Evolutionary conservation across 2,113 vertebrate species (phyloP), one percentile per base, ranked within the genome.

Genomic region (Eolophus roseicapilla): DNA sequence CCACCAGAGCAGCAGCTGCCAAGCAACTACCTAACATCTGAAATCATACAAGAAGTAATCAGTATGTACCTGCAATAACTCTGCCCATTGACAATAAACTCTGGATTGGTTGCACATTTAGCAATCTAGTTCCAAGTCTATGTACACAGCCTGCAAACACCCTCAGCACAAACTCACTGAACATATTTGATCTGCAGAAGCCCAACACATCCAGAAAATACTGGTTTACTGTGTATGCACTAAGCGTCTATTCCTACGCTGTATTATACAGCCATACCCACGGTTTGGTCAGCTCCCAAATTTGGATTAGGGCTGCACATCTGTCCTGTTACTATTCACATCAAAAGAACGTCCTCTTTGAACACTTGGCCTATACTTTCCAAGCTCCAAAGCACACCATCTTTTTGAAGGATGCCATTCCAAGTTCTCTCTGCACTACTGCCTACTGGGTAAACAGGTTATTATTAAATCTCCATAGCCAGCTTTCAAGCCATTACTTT

Each of bases 201-300:
- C 23, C 41, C 16, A 46, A 31, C n/a, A 52, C 17, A 39, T 29
- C 10, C 57, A 69, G 59, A 77, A 50, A 16, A 55, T 0, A 0
- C 17, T 57, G 44, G 50, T 57, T 65, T 69, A 49, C 15, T 43
- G 29, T 1, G 0, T 29, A 16, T 4, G 27, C 1, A 0, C 79
- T 46, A 81, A 81, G n/a, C 21, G 31, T 50, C 31, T 75, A 24
- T 39, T 33, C 24, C 44, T 46, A 55, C 0, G 6, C 31, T 75
- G 21, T 29, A 44, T 18, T 23, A 37, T 6, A 65, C 55, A 49
- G 68, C 16, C 65, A 75, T 28, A 31, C 14, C 17, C 19, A 0
- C 1, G 12, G 31, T 43, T 82, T 82, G 46, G 25, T 50, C 44
- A 74, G 4, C 11, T 85, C 59, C 44, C 73, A 77, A 23, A 77